phyloP scores from a whole-genome alignment of 2,888 invertebrate genomes.

The Dexiosoma caninum region DNA sequence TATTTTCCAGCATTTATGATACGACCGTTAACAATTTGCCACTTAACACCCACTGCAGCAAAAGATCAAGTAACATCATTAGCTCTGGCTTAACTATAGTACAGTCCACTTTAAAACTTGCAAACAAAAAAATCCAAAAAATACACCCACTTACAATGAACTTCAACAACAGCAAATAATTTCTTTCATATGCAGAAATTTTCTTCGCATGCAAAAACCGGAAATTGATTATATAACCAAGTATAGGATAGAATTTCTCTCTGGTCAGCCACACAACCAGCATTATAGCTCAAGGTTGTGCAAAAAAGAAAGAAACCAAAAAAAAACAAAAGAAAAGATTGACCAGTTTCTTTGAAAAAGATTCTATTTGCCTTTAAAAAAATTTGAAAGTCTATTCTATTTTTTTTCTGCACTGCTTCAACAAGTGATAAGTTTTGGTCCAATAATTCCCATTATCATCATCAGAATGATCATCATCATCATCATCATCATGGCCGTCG shows the following conservation, averaged over 20 bases:
- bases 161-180: neutral
- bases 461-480: neutral
- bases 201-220: conserved; percentile 3
- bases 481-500: neutral
- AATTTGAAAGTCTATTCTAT: conserved; percentile 39
- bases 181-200: neutral
- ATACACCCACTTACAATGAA: conserved; percentile 22
- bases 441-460: conserved; percentile 23
- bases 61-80: conserved; percentile 13
- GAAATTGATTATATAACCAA: conserved; percentile 45
- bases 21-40: conserved; percentile 55
- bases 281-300: conserved; percentile 52
- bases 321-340: too few species aligned
- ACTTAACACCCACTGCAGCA: conserved; percentile 49
- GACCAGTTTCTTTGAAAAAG: conserved; percentile 27
- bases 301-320: neutral
- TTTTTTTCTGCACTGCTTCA: conserved; percentile 16
- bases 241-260: neutral
- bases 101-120: neutral
- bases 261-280: neutral
- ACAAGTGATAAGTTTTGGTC: conserved; percentile 35
- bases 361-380: conserved; percentile 17
- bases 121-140: neutral
- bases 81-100: neutral
- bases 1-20: conserved; percentile 37